Base-by-base conservation (phyloP, 2,888 invertebrate species). In the Tetropium fuscum region DNA sequence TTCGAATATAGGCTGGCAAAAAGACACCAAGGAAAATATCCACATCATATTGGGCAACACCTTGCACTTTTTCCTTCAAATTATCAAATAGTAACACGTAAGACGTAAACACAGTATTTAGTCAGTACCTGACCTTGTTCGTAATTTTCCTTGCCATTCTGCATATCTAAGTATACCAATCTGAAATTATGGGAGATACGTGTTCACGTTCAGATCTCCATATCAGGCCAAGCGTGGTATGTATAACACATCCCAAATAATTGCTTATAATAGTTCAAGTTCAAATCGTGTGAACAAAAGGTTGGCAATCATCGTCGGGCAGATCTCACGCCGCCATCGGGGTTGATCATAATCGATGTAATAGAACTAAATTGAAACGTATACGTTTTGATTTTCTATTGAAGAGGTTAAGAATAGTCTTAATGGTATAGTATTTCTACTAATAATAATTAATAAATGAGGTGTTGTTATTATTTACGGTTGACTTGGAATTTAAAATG, bases 171-270 rank as follows among this genome's bases (percentile, higher is more conserved):
- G 15, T 18, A 10, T 20, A 40, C 51, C 51, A 13, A n/a, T 19
- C 20, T 8, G 43, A 66, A 60, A 64, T 65, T 73, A 76, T 74
- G 69, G 73, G 70, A 67, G 70, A 76, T 77, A 78, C 78, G 78
- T 78, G 78, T 74, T 69, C 79, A 78, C 78, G 77, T 75, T 77
- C 68, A 66, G 71, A 74, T 75, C 75, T 74, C 77, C 75, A 75
- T 77, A 78, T 77, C 76, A 69, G 73, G 74, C 69, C 61, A 72
- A 78, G 78, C 80, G 79, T 80, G 79, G 79, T 80, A 80, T 80
- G 78, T 80, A 79, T 78, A 80, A 79, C 80, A 79, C 79, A 78
- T 77, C 77, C 79, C 76, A 79, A 80, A 80, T 79, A 80, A 80
- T 80, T 79, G 79, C 76, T 76, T 75, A 78, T 79, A 79, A 80